These are phyloP conservation scores for Chrysaora quinquecirrha DNA, from an alignment of 30 jellyfish, hydroid and myxozoan genomes.

Conservation along the genomic window DNA sequence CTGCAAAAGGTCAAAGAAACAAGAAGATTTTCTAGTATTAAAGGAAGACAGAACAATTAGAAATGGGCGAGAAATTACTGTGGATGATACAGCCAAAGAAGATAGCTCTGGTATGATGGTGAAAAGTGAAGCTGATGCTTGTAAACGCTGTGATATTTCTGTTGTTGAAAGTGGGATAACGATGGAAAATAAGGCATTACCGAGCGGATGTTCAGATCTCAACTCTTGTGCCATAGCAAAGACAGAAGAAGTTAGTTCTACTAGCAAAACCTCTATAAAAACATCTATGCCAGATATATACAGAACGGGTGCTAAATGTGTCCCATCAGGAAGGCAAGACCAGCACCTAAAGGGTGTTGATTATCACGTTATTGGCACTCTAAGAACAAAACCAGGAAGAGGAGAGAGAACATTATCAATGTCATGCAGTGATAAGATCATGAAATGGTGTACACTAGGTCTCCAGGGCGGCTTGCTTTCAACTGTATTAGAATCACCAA, in stretches of 20 bases:
- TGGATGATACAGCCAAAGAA: too few species aligned
- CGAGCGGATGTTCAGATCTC: too few species aligned
- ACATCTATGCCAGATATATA: constrained; percentile 38
- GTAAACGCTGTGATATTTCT: too few species aligned
- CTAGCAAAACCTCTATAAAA: neutral
- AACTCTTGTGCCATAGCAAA: too few species aligned
- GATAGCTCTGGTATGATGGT: too few species aligned
- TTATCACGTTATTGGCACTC: constrained; percentile 75
- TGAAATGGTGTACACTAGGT: constrained; percentile 96
- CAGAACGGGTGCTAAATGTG: constrained; percentile 96
- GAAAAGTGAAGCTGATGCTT: too few species aligned
- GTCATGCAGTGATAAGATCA: constrained; percentile 90
- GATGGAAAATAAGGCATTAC: too few species aligned
- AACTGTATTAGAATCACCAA: constrained; percentile 44
- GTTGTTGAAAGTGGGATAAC: too few species aligned
- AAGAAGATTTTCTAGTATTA: too few species aligned
- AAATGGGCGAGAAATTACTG: too few species aligned
- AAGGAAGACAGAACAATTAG: too few species aligned
- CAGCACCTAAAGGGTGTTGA: constrained; percentile 61
- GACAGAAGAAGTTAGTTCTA: neutral
- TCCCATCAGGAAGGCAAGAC: constrained; percentile 90
- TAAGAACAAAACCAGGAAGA: constrained; percentile 90
- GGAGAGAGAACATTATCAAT: constrained; percentile 87
- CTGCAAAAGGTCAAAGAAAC: too few species aligned
- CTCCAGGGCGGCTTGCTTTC: constrained; percentile 87